These are phyloP conservation scores for rabbit (Oryctolagus cuniculus) DNA, from an alignment of 2,113 vertebrate genomes.

Conservation along the genomic window mOryCun1.1 NC_091445.1:10690001-10690500, in stretches of 20 bases:
- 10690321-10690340: not conserved
- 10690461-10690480: not conserved
- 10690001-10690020: no score
- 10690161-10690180: not conserved
- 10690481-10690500: not conserved
- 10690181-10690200: conserved; percentile 26
- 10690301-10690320: not conserved
- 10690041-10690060: no score
- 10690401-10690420: not conserved
- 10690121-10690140: no score
- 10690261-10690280: not conserved
- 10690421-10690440: not conserved
- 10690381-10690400: not conserved
- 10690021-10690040: no score
- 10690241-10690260: not conserved
- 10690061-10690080: no score
- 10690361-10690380: conserved; percentile 12
- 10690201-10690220: not conserved
- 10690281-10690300: not conserved
- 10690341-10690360: not conserved
- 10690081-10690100: no score
- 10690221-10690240: not conserved
- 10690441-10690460: not conserved
- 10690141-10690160: not conserved
- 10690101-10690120: no score